Evolutionary conservation across 1,140 invertebrate species (phyloP), one percentile per base, ranked within the genome.

Genomic region (Callitettix versicolor): DNA sequence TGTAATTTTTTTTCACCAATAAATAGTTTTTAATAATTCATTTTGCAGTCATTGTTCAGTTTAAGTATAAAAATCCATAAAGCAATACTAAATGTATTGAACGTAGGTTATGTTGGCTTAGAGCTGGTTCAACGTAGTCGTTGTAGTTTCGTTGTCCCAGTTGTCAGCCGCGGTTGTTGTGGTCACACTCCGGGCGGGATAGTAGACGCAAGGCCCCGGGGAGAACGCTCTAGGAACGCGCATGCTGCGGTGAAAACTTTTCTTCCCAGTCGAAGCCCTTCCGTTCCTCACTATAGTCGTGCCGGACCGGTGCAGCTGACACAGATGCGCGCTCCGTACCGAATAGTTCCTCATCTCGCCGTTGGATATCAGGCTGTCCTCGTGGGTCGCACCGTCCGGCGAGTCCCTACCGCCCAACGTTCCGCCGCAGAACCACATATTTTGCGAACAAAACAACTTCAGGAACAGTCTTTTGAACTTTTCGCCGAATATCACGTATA

Each of bases 401-500:
- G 84, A 80, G 58, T 85, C 82, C 46, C 79, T 67, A 58, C 79
- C 80, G 4, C 36, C 55, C 17, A 47, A 44, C 61, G 71, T 62
- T 24, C 72, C 68, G 43, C 71, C 70, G 58, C 78, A 72, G 3
- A 75, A 53, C 58, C 76, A 70, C 2, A 76, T 56, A 3, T 72
- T 71, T 18, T 79, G 74, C 42, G 79, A 79, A 69, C 89, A 94
- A 71, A 95, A 94, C 64, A 91, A 79, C 63, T 86, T 80, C 53
- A 94, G 73, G 70, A 94, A 93, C 53, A 92, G 80, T 36, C 87
- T 78, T 64, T 94, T 88, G 72, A 98, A 98, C 67, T 97, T 96
- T 65, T 95, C 88, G 0, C 94, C 95, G 67, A 96, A 95, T 34
- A 95, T 91, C 56, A 95, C 93, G 71, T 98, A 98, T 57, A 98